A percentile compares a stretch with the other conserved stretches of the same genome.
These are phyloP conservation scores for Nesidiocoris tenuis DNA, from an alignment of 2,888 invertebrate species.

Conservation along the genomic window DNA sequence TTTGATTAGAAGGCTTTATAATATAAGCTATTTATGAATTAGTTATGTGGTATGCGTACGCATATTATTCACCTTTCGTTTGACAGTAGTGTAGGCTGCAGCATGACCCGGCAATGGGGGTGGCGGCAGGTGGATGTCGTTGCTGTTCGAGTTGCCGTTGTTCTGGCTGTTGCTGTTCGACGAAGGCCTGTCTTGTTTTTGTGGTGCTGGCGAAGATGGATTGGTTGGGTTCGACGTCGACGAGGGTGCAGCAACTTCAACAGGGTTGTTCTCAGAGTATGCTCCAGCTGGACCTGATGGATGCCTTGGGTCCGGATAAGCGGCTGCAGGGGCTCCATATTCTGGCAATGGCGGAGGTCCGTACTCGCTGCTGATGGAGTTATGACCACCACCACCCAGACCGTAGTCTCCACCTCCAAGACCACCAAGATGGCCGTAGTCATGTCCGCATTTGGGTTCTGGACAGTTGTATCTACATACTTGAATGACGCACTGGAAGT, in stretches of 20 bases:
- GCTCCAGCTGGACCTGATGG: conserved; percentile 78
- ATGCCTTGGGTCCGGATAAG: conserved; percentile 83
- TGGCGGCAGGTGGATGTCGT: conserved; percentile 68
- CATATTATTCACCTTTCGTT: conserved; percentile 65
- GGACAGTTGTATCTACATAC: conserved; percentile 91
- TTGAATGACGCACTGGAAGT: conserved; percentile 93
- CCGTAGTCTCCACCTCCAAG: conserved; percentile 54
- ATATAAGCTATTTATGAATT: no score
- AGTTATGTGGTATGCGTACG: no score
- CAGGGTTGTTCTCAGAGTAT: conserved; percentile 73
- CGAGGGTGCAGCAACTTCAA: conserved; percentile 79
- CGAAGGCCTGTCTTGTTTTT: conserved; percentile 45
- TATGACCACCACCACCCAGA: conserved; percentile 56
- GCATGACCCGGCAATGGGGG: conserved; percentile 82
- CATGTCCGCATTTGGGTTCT: conserved; percentile 59
- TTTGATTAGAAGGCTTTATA: no score
- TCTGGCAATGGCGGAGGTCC: conserved; percentile 66
- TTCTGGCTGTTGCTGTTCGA: conserved; percentile 42
- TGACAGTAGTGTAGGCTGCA: conserved; percentile 78
- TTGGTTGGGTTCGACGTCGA: conserved; percentile 59
- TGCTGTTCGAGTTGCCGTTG: conserved; percentile 53
- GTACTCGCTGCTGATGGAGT: conserved; percentile 64
- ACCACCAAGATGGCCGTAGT: conserved; percentile 47
- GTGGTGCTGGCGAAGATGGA: conserved; percentile 56
- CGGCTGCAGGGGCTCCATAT: conserved; percentile 69